Evolutionary conservation across 2,113 vertebrate species (phyloP).

Genomic region (Uropsilus gracilis): DNA sequence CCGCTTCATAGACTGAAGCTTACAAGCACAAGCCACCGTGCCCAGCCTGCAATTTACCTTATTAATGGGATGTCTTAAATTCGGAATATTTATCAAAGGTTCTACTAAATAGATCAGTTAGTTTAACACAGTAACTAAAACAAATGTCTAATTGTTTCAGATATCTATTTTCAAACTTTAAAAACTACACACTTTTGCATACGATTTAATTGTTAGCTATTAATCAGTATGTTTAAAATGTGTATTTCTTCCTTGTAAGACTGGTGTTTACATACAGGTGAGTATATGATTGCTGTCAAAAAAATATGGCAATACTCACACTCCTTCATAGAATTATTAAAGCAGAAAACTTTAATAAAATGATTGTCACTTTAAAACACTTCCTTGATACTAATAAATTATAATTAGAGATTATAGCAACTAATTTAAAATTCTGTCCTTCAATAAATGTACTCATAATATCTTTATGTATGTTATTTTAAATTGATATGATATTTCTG

Average conservation of each 20-base stretch:
- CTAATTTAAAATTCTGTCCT: not conserved
- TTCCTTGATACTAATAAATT: not conserved
- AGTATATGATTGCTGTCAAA: not conserved
- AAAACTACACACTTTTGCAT: not conserved
- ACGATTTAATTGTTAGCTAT: not conserved
- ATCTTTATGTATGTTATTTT: not conserved
- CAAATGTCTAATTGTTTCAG: conserved; percentile 5
- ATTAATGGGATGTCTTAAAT: not conserved
- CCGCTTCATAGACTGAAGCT: too few relatives aligned
- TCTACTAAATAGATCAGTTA: not conserved
- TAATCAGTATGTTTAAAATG: not conserved
- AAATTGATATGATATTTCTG: not conserved
- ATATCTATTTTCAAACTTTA: conserved; percentile 23
- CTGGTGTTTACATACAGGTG: not conserved
- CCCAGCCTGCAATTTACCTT: not conserved
- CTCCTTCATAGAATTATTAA: not conserved
- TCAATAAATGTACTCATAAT: not conserved
- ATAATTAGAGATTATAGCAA: not conserved
- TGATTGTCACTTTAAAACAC: conserved; percentile 32
- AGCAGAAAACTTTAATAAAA: not conserved
- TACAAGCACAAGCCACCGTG: too few relatives aligned
- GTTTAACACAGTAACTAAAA: not conserved
- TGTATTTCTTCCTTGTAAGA: not conserved
- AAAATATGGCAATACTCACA: not conserved
- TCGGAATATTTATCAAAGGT: not conserved